Conservation (phyloP, 2,113 vertebrate genomes). For the Donacobius atricapilla region DNA sequence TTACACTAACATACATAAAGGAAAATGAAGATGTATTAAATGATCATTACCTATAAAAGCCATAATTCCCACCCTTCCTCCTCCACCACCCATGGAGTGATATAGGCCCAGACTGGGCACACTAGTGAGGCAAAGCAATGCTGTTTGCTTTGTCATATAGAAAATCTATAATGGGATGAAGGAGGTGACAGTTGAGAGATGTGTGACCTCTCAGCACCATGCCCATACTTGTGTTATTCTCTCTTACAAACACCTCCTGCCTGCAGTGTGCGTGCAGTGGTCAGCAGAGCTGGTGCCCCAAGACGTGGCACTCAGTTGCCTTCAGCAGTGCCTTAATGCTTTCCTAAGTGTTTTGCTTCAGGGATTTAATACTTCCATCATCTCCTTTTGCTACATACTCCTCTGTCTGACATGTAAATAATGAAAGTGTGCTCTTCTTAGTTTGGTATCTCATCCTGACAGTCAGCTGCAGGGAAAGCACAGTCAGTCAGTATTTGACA, state of each 20-base stretch:
- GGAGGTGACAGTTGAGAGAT: neutral
- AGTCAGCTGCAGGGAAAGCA: neutral
- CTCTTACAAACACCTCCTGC: neutral
- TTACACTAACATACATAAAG: neutral
- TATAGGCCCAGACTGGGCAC: neutral
- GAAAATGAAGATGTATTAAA: neutral
- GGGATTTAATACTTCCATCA: neutral
- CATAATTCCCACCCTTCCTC: neutral
- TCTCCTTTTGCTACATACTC: neutral
- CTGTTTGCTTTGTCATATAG: neutral
- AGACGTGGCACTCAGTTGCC: neutral
- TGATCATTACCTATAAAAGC: neutral
- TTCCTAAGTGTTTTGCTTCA: neutral
- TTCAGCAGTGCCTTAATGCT: neutral
- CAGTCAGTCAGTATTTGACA: neutral
- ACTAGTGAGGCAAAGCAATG: neutral
- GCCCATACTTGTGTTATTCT: fast-evolving
- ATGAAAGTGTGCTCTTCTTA: neutral
- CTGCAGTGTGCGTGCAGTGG: neutral
- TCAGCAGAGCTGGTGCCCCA: neutral
- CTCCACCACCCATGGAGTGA: fast-evolving
- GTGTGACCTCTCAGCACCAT: fast-evolving
- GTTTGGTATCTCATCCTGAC: neutral
- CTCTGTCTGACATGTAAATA: neutral
- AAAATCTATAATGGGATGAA: neutral